These are phyloP conservation scores for Orthonevra nobilis DNA, from an alignment of 2,888 invertebrate genomes.

Conservation along the genomic window DNA sequence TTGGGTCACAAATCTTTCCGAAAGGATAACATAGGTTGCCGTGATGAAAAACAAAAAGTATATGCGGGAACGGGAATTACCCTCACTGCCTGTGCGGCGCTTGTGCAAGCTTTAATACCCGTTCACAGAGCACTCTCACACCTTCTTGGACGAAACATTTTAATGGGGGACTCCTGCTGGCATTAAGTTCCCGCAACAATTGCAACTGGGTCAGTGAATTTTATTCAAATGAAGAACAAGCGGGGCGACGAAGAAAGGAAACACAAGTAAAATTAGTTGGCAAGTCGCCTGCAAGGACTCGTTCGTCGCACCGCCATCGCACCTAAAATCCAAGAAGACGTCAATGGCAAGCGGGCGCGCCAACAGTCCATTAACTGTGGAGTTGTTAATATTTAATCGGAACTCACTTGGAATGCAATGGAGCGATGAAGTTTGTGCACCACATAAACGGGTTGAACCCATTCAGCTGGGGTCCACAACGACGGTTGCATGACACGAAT, in stretches of 20 bases:
- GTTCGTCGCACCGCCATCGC: slow-evolving; percentile 22
- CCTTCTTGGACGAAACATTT: slow-evolving; percentile 4
- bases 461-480: slow-evolving; percentile 6
- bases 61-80: slow-evolving; percentile 8
- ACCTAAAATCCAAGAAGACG: slow-evolving; percentile 19
- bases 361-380: slow-evolving; percentile 54
- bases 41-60: slow-evolving; percentile 28
- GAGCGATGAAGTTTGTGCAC: slow-evolving; percentile 12
- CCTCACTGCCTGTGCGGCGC: neutral
- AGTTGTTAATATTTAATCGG: slow-evolving; percentile 66
- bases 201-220: slow-evolving; percentile 57
- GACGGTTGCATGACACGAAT: neutral
- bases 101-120: slow-evolving; percentile 16
- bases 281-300: slow-evolving; percentile 37
- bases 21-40: slow-evolving; percentile 25
- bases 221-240: slow-evolving; percentile 59
- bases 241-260: slow-evolving; percentile 19
- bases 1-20: slow-evolving; percentile 36
- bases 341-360: slow-evolving; percentile 26
- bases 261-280: slow-evolving; percentile 41
- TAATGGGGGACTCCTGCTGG: slow-evolving; percentile 27
- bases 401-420: slow-evolving; percentile 37
- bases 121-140: slow-evolving; percentile 6
- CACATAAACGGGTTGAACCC: slow-evolving; percentile 20
- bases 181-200: slow-evolving; percentile 44